Evolutionary conservation across 2,113 vertebrate species (phyloP).

Genomic region (Penelope pileata): DNA sequence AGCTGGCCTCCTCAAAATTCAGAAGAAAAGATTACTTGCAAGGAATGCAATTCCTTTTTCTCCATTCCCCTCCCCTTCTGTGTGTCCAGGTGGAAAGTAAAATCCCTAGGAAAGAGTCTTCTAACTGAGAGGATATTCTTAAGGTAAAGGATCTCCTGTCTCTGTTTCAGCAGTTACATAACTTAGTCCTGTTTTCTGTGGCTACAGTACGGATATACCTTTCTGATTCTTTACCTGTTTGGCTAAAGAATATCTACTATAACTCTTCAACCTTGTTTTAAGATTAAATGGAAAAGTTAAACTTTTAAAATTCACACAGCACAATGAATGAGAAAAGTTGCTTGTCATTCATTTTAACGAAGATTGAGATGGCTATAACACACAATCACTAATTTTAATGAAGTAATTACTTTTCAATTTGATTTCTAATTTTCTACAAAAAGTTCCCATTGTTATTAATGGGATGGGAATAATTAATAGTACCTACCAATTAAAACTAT

Average conservation of each 20-base stretch:
- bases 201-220: neutral
- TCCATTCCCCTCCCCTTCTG: neutral
- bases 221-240: neutral
- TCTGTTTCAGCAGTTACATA: neutral
- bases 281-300: neutral
- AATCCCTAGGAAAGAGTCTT: neutral
- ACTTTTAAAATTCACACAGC: neutral
- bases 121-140: neutral
- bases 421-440: neutral
- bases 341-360: conserved; percentile 12
- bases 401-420: conserved; percentile 36
- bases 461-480: neutral
- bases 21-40: neutral
- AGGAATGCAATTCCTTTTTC: neutral
- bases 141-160: neutral
- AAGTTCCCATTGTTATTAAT: neutral
- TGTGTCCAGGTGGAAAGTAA: neutral
- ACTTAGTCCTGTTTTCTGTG: neutral
- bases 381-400: conserved; percentile 6
- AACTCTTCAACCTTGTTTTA: neutral
- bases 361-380: neutral
- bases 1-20: neutral
- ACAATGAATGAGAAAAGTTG: neutral
- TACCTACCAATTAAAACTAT: neutral
- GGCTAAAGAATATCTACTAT: neutral